Evolutionary conservation across 2,888 invertebrate genomes (phyloP).

Genomic region (Ichneumon xanthorius): DNA sequence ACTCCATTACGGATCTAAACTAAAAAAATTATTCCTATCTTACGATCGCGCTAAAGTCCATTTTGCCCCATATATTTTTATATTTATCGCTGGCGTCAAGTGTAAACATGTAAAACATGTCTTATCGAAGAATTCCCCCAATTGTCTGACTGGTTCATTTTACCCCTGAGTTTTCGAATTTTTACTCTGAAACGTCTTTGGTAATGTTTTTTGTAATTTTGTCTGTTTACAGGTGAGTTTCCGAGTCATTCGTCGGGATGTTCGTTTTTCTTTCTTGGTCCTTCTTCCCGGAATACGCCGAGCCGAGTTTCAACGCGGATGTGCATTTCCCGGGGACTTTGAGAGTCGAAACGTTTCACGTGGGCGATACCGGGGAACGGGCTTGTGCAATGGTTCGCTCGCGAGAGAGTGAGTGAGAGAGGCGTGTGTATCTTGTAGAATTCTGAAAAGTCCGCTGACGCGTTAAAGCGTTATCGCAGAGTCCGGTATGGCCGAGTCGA

Average conservation of each 20-base stretch:
- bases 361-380: constrained; percentile 18
- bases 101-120: background rate
- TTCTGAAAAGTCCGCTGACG: constrained; percentile 63
- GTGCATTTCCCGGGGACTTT: constrained; percentile 9
- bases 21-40: background rate
- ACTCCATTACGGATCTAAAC: background rate
- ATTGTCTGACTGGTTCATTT: background rate
- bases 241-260: background rate
- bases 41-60: background rate
- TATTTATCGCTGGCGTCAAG: too few species aligned
- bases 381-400: constrained; percentile 32
- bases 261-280: background rate
- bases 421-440: constrained; percentile 30
- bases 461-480: constrained; percentile 66
- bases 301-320: background rate
- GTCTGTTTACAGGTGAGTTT: constrained; percentile 57
- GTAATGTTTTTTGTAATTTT: constrained; percentile 24
- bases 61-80: too few species aligned
- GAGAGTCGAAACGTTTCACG: constrained; percentile 34
- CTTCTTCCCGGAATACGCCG: background rate
- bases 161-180: background rate
- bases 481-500: constrained; percentile 58
- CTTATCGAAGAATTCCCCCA: background rate
- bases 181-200: background rate
- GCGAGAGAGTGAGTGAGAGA: constrained; percentile 27